A percentile compares a stretch with the other conserved stretches of the same genome.
phyloP scores from a whole-genome alignment of 2,888 invertebrate species.

The Poecilus cupreus region DNA sequence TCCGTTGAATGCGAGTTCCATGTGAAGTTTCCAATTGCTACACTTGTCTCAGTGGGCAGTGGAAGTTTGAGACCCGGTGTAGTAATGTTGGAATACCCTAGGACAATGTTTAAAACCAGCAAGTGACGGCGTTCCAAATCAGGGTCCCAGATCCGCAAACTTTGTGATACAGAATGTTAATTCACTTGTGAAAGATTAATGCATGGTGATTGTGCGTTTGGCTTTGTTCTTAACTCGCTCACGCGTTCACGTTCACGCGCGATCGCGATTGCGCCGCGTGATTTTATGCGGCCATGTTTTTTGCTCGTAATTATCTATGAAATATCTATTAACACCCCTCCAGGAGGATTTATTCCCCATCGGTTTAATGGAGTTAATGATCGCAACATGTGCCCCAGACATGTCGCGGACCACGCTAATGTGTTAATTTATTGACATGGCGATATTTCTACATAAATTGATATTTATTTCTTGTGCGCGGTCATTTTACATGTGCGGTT shows the following conservation, averaged over 20 bases:
- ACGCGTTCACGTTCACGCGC: slow-evolving; percentile 39
- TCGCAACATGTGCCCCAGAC: slow-evolving; percentile 12
- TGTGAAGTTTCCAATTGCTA: no score
- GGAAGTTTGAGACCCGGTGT: no score
- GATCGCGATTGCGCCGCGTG: slow-evolving; percentile 16
- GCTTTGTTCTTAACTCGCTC: slow-evolving; percentile 50
- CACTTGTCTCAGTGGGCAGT: no score
- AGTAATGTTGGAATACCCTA: no score
- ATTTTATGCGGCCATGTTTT: slow-evolving; percentile 45
- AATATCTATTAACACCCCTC: slow-evolving; percentile 56
- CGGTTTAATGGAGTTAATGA: slow-evolving; percentile 43
- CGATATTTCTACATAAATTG: slow-evolving; percentile 11
- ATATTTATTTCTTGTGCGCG: slow-evolving; percentile 22
- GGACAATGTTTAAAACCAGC: slow-evolving; percentile 36
- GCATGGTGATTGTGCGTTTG: slow-evolving; percentile 47
- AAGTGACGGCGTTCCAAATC: neutral
- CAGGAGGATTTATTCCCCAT: slow-evolving; percentile 3
- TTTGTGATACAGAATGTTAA: slow-evolving; percentile 55
- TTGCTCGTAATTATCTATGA: slow-evolving; percentile 56
- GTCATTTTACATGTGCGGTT: no score
- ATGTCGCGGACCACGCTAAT: neutral
- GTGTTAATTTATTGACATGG: neutral
- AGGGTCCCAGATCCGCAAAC: slow-evolving; percentile 35
- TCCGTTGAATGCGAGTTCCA: no score
- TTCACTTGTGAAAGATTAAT: slow-evolving; percentile 59